These are phyloP conservation scores for Yponomeuta malinellus DNA, from an alignment of 2,888 invertebrate species.

Conservation along the genomic window DNA sequence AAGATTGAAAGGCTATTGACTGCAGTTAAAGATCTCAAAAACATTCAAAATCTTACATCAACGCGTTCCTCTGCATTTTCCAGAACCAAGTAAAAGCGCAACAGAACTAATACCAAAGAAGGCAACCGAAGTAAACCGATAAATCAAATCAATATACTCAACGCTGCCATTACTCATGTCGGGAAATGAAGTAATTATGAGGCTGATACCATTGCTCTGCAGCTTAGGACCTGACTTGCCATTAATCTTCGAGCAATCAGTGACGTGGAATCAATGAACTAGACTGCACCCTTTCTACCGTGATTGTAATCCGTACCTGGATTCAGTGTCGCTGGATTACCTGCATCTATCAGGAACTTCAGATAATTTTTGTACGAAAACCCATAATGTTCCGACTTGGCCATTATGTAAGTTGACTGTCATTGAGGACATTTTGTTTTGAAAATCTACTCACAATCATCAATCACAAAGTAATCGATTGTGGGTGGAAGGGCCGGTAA, in stretches of 20 bases:
- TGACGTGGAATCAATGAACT: slow-evolving; percentile 41
- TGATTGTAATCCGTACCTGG: slow-evolving; percentile 11
- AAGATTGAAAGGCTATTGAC: too few species aligned
- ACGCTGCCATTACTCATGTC: slow-evolving; percentile 10
- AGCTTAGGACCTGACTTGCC: slow-evolving; percentile 18
- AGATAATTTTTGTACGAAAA: too few species aligned
- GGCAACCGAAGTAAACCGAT: background rate
- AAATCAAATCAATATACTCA: slow-evolving; percentile 10
- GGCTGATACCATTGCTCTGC: slow-evolving; percentile 1
- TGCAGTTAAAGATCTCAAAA: too few species aligned
- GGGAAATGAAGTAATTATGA: slow-evolving; percentile 10
- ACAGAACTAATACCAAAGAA: background rate
- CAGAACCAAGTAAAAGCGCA: background rate
- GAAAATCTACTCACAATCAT: too few species aligned
- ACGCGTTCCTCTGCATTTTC: too few species aligned
- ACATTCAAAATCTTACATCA: too few species aligned
- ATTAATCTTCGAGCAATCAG: slow-evolving; percentile 56
- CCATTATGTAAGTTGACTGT: too few species aligned
- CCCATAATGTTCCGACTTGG: too few species aligned
- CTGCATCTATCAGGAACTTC: background rate
- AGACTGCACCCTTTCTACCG: slow-evolving; percentile 21
- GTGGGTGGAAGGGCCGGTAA: too few species aligned
- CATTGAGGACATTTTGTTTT: too few species aligned
- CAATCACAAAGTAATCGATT: too few species aligned
- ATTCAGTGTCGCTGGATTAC: background rate